Base-by-base conservation (phyloP, 2,113 vertebrate species). In the Pipra filicauda region DNA sequence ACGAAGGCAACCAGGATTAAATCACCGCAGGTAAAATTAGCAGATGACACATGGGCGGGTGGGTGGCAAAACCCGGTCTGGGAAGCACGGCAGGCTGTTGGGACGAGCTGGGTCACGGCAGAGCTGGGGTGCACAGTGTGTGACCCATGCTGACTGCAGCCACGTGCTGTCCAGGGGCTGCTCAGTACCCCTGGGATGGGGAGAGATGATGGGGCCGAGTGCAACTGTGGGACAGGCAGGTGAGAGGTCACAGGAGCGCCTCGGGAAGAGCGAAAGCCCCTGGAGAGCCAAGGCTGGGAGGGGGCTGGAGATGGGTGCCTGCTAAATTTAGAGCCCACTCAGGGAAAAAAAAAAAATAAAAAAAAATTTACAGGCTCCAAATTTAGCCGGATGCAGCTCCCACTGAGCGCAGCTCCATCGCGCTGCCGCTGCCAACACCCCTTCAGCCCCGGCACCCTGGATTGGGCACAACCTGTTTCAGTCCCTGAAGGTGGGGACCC, bases 21-120 rank as follows among this genome's bases (percentile, higher is more conserved):
- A 96, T 97, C 95, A 94, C 78, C 0, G 0, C 71, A 52, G 74
- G 88, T 94, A 97, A 97, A 97, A 94, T 94, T 95, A 97, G 95
- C 85, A 72, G 52, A 65, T 97, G 93, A 95, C 81, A 88, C 57
- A 72, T 0, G 5, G 35, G 49, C 1, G 1, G 84, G 73, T 3
- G 19, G 83, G 76, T 8, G 59, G 49, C 52, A 88, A 76, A 92
- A 90, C 52, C 30, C 28, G 33, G 64, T 28, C 59, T 0, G 0
- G 39, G 43, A 76, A 80, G 54, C 48, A 35, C 15, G 5, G 87
- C 1, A 1, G 52, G 72, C 64, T 62, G 28, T 2, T 44, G 49
- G 57, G 74, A 30, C 0, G 2, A 39, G 70, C 10, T 0, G 8
- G 89, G 69, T 52, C 72, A 4, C 23, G 0, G 4, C 85, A 18